Evolutionary conservation across 2,113 vertebrate genomes (phyloP).

Genomic region (Scolopax mira): DNA sequence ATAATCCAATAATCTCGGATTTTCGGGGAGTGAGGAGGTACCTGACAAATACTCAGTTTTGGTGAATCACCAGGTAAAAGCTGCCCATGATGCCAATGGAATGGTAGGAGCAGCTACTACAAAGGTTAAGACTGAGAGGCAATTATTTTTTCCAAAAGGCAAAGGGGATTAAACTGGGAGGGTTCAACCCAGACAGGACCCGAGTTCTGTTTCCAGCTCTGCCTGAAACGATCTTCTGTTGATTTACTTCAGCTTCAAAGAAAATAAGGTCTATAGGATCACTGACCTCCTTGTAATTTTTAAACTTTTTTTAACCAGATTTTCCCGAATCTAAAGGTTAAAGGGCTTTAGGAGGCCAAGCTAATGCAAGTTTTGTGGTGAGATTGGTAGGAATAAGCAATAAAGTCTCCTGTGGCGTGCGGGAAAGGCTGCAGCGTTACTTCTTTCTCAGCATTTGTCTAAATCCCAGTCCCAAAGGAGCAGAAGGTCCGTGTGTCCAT

Average conservation of each 20-base stretch:
- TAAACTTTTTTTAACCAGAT: neutral
- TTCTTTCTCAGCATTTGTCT: neutral
- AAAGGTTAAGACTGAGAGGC: neutral
- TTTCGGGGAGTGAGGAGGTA: neutral
- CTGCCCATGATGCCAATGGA: neutral
- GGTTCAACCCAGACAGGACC: neutral
- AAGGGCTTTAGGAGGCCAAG: neutral
- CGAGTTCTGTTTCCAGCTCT: neutral
- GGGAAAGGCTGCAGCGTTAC: neutral
- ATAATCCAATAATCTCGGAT: no score
- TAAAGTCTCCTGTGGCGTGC: neutral
- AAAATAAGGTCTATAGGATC: neutral
- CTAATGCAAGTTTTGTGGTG: neutral
- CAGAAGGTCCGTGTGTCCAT: rapidly evolving
- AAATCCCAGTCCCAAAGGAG: neutral
- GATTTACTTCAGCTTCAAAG: neutral
- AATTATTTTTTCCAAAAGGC: neutral
- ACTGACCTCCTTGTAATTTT: neutral
- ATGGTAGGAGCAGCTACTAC: neutral
- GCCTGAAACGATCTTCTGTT: neutral
- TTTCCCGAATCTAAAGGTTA: neutral
- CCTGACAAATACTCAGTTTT: neutral
- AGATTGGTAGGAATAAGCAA: neutral
- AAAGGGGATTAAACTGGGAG: neutral
- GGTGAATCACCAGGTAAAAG: neutral